These are phyloP conservation scores for Catonia carolina DNA, from an alignment of 2,888 invertebrate species.

Conservation along the genomic window DNA sequence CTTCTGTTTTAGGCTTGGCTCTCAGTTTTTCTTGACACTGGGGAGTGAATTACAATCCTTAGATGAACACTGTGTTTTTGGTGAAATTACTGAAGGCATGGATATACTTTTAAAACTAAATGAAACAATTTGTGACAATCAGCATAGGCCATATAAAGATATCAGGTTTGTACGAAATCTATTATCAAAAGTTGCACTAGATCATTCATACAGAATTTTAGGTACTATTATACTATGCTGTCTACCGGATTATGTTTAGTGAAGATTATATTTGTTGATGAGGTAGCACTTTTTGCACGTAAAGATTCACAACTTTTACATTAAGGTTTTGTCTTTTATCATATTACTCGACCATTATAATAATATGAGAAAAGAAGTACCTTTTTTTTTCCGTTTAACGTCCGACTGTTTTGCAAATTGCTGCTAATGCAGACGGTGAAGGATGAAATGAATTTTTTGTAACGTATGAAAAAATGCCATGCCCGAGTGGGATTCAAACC, in stretches of 20 bases:
- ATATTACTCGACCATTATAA: no score
- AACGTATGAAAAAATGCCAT: no score
- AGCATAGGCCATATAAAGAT: constrained; percentile 77
- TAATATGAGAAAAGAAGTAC: no score
- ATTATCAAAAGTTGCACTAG: background rate
- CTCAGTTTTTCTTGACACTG: constrained; percentile 94
- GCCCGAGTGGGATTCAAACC: no score
- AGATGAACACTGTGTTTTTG: constrained; percentile 94
- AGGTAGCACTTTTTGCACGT: background rate
- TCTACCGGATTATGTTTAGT: background rate
- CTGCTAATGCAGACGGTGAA: no score
- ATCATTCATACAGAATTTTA: background rate
- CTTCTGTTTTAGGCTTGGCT: constrained; percentile 67
- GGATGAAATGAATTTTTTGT: no score
- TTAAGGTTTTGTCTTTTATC: no score
- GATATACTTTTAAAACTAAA: constrained; percentile 85
- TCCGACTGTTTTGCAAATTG: no score
- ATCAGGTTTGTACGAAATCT: constrained; percentile 38
- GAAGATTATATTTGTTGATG: no score
- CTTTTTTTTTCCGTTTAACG: no score
- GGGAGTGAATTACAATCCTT: constrained; percentile 80
- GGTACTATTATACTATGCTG: background rate
- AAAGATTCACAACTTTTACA: background rate
- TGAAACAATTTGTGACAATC: constrained; percentile 86
- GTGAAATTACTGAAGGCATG: constrained; percentile 86